These are phyloP conservation scores for Furnarius figulus DNA, from an alignment of 2,113 vertebrate genomes.

Conservation along the genomic window DNA sequence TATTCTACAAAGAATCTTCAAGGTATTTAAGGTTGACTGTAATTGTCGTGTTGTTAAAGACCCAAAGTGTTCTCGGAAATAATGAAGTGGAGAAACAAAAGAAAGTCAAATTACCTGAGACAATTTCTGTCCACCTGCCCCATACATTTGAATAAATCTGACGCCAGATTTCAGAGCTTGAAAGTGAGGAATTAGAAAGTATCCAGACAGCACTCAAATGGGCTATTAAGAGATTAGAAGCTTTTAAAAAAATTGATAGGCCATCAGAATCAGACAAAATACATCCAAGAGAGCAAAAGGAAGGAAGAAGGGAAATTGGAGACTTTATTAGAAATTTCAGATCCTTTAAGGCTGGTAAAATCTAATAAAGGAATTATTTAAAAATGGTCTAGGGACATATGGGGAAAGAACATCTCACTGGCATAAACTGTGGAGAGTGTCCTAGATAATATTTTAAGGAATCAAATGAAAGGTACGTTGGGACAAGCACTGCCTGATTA, in stretches of 20 bases:
- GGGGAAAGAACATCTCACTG: background rate
- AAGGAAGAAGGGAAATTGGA: conserved; percentile 22
- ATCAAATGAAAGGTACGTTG: background rate
- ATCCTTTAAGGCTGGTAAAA: background rate
- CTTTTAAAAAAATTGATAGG: background rate
- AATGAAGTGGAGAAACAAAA: background rate
- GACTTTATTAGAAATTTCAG: conserved; percentile 16
- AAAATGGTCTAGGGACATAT: background rate
- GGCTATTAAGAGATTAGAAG: background rate
- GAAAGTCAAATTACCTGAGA: background rate
- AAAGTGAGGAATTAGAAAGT: background rate
- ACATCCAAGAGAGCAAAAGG: background rate
- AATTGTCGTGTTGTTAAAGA: background rate
- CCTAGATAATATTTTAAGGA: conserved; percentile 5
- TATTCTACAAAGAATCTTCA: background rate
- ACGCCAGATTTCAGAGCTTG: background rate
- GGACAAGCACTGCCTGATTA: background rate
- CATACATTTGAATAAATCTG: background rate
- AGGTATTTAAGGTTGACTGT: background rate
- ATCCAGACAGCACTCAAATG: background rate
- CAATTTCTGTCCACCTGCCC: background rate
- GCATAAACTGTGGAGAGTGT: background rate
- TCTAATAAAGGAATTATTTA: conserved; percentile 17
- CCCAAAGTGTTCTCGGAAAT: background rate
- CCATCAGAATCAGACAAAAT: background rate